These are phyloP conservation scores for Ectemnius cavifrons DNA, from an alignment of 2,888 invertebrate genomes.

Conservation along the genomic window DNA sequence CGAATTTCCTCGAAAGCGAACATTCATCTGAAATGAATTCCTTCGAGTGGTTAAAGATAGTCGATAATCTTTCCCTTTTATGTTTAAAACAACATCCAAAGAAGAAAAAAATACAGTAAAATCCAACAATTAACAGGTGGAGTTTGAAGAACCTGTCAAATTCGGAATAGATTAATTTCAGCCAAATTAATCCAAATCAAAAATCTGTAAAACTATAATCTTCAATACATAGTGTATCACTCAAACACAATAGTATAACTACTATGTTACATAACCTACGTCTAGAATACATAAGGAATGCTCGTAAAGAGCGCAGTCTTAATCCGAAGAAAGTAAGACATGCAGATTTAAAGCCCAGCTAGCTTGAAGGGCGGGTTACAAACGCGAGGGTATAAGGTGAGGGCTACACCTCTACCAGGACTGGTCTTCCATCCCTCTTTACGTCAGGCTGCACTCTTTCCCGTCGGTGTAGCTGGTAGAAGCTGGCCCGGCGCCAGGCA, in stretches of 20 bases:
- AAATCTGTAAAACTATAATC: no score
- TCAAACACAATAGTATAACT: no score
- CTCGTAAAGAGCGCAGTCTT: no score
- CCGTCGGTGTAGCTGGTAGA: conserved; percentile 35
- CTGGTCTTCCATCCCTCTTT: background rate
- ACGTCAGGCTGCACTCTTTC: conserved; percentile 27
- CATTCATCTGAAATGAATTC: conserved; percentile 16
- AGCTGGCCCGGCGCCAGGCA: conserved; percentile 65
- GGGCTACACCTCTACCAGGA: background rate
- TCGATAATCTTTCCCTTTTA: conserved; percentile 35
- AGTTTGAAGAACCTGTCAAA: no score
- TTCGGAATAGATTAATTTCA: no score
- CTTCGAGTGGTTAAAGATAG: conserved; percentile 20
- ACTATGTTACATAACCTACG: no score
- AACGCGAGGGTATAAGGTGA: conserved; percentile 15
- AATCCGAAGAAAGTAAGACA: conserved; percentile 11
- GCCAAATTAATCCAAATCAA: no score
- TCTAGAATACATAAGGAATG: no score
- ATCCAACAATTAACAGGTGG: no score
- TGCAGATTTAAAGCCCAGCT: conserved; percentile 53
- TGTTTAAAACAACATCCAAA: background rate
- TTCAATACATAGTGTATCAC: no score
- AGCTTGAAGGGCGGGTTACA: conserved; percentile 33
- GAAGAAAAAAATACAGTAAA: conserved; percentile 33
- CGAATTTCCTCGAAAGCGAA: conserved; percentile 29